Evolutionary conservation across 2,113 vertebrate species (phyloP).

Genomic region (Rhizomys pruinosus): DNA sequence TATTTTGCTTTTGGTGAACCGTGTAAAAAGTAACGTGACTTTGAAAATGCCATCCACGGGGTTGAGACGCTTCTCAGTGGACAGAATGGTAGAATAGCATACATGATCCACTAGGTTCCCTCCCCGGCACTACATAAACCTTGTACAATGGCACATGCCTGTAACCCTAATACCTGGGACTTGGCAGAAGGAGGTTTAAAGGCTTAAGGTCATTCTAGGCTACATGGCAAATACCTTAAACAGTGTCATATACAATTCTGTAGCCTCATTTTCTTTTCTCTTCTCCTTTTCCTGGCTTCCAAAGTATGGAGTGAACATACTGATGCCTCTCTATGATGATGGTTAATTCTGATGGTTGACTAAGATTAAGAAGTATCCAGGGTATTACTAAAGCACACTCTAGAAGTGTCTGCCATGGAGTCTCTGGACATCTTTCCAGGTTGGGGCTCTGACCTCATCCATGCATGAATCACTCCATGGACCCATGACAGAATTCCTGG

Average conservation of each 20-base stretch:
- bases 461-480: not conserved
- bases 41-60: not conserved
- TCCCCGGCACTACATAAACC: not conserved
- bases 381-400: not conserved
- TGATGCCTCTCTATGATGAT: not conserved
- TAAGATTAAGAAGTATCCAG: not conserved
- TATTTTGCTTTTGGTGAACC: not conserved
- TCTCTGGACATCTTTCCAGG: not conserved
- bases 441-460: not conserved
- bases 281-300: accelerated
- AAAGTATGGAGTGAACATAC: not conserved
- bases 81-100: not conserved
- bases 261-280: not conserved
- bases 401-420: not conserved
- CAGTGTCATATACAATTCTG: not conserved
- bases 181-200: not conserved
- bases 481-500: not conserved
- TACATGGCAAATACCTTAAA: not conserved
- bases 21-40: not conserved
- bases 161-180: not conserved
- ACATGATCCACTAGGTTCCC: not conserved
- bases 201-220: not conserved
- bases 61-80: not conserved
- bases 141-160: not conserved
- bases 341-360: not conserved